Percentiles rank a stretch among this genome's conserved stretches.
Evolutionary conservation across 2,797 vertebrate genomes (phyloP).

Genomic region (Catostomus latipinnis): DNA sequence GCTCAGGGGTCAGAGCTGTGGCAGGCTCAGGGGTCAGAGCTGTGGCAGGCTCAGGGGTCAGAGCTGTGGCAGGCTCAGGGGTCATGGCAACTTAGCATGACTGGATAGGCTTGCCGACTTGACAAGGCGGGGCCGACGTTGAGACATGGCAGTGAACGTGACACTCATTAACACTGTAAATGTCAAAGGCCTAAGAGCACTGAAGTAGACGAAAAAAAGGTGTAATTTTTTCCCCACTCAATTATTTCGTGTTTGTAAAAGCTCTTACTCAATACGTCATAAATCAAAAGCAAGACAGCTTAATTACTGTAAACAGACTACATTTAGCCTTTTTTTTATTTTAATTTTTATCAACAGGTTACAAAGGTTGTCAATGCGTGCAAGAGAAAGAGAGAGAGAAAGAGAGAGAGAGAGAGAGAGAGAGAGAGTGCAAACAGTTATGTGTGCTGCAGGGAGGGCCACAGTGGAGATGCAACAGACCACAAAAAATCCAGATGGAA

Average conservation of each 20-base stretch:
- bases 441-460: constrained; percentile 63
- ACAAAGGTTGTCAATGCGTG: constrained; percentile 69
- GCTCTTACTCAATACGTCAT: constrained; percentile 78
- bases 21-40: no score
- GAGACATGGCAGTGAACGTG: no score
- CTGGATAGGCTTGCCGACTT: no score
- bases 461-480: constrained; percentile 70
- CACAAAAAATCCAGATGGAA: constrained; percentile 72
- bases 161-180: constrained; percentile 62
- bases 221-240: constrained; percentile 40
- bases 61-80: no score
- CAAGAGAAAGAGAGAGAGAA: constrained; percentile 39
- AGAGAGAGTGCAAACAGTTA: constrained; percentile 60
- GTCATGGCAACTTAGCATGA: no score
- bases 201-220: constrained; percentile 2
- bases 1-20: no score
- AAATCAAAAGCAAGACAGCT: constrained; percentile 78
- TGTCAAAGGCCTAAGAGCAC: constrained; percentile 67
- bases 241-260: constrained; percentile 67
- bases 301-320: constrained; percentile 83
- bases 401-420: neutral
- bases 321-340: constrained; percentile 64
- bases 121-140: no score
- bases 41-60: no score
- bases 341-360: constrained; percentile 68